Evolutionary conservation across 1,140 invertebrate genomes (phyloP).

Genomic region (Geopemphigus sp.): DNA sequence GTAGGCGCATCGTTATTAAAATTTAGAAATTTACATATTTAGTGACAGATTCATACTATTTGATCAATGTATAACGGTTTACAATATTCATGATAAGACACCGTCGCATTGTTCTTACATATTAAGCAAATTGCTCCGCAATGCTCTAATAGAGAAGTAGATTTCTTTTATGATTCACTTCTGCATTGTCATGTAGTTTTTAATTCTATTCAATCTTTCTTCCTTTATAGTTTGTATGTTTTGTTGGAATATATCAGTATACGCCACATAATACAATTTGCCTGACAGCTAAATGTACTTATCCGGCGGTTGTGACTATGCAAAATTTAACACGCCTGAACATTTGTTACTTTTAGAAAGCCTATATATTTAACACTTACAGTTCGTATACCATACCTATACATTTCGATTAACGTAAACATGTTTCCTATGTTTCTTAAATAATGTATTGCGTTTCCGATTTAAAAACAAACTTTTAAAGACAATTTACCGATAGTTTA

Average conservation of each 20-base stretch:
- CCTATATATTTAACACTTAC: background rate
- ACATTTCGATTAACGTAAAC: background rate
- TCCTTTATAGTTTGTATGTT: slow-evolving; percentile 6
- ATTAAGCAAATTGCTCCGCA: background rate
- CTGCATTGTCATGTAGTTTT: slow-evolving; percentile 26
- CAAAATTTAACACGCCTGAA: slow-evolving; percentile 3
- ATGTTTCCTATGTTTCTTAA: background rate
- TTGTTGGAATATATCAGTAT: slow-evolving; percentile 13
- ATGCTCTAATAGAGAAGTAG: slow-evolving; percentile 7
- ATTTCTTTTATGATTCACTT: slow-evolving; percentile 25
- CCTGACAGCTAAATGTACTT: slow-evolving; percentile 3
- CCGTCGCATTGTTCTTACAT: slow-evolving; percentile 1
- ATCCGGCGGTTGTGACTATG: slow-evolving; percentile 11
- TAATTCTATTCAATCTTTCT: slow-evolving; percentile 18
- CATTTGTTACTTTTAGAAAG: slow-evolving; percentile 24
- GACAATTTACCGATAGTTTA: background rate
- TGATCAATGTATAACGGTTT: too few relatives aligned
- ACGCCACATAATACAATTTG: slow-evolving; percentile 9
- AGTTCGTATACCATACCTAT: background rate
- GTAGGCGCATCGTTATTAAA: too few relatives aligned
- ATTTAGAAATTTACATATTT: too few relatives aligned
- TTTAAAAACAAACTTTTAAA: background rate
- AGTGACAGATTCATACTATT: background rate
- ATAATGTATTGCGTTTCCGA: background rate
- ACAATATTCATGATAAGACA: background rate